These are phyloP conservation scores for Heloderma charlesbogerti DNA, from an alignment of 2,113 vertebrate genomes.

Conservation along the genomic window DNA sequence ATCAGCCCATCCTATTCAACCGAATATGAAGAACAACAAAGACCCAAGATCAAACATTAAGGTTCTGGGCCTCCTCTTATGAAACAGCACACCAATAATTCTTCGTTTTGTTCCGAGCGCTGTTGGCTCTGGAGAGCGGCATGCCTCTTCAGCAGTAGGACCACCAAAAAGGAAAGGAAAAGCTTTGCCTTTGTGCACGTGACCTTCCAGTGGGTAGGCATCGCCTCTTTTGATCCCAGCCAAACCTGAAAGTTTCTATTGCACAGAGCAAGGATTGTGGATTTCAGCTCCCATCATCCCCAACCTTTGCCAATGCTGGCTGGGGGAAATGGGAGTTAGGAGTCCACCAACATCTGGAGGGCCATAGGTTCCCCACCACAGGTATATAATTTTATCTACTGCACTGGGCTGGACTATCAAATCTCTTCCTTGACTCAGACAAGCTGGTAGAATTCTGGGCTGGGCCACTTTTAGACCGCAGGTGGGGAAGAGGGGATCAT, in stretches of 20 bases:
- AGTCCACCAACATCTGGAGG: too few relatives aligned
- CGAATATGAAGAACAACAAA: background rate
- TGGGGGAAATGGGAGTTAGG: too few relatives aligned
- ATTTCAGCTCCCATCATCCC: too few relatives aligned
- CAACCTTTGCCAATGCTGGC: too few relatives aligned
- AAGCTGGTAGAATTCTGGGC: too few relatives aligned
- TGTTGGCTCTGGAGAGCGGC: background rate
- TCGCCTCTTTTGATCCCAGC: background rate
- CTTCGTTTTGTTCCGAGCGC: background rate
- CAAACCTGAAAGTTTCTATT: background rate
- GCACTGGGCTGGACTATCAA: background rate
- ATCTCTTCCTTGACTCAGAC: background rate
- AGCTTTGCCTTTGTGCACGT: background rate
- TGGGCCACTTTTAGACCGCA: background rate
- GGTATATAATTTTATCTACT: background rate
- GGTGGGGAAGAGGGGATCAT: background rate
- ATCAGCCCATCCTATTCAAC: background rate
- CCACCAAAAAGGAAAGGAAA: background rate
- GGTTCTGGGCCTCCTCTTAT: background rate
- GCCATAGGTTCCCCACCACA: too few relatives aligned
- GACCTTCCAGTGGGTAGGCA: background rate
- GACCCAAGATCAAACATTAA: background rate
- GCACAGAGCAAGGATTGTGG: background rate
- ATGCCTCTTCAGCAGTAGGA: background rate
- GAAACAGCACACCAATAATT: background rate